Evolutionary conservation across 2,888 invertebrate genomes (phyloP), one percentile per base, ranked within the genome.

Genomic region (Nymphalis polychloros): DNA sequence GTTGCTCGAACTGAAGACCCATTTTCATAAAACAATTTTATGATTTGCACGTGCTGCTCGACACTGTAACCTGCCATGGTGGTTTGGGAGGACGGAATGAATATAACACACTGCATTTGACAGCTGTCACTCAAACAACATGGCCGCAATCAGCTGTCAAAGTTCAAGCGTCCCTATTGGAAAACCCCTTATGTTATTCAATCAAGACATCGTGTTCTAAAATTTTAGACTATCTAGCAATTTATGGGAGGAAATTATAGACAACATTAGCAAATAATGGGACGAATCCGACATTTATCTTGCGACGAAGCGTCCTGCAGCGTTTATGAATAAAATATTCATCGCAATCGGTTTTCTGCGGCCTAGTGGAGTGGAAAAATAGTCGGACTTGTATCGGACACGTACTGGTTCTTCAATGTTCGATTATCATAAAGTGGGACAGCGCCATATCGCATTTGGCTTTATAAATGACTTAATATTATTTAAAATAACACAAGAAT

Each of bases 221-320:
- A 35, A 55, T 55, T 31, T 53, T 23, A 50, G 50, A 10, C 23
- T 23, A 31, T 55, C 55, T 31, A 31, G 31, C 31, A 31, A 55
- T 55, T 55, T 27, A 55, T 55, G 31, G 55, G 31, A 27, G 31
- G 17, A 17, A 8, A 27, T 23, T 52, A 55, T 17, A 31, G 55
- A 55, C 53, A 7, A n/a, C n/a, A 55, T 55, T 55, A 55, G 55
- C 55, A 55, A 55, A 55, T 55, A 55, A 55, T 55, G 31, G 55
- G 55, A 31, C 55, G 17, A 35, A n/a, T 55, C 7, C 16, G 16
- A 55, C 55, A 20, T 55, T 55, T 31, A 55, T 55, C 31, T 31
- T 17, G 31, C 49, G 3, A 8, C 49, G n/a, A 19, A 19, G 27
- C 27, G 31, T 55, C 17, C 55, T 31, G 55, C n/a, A 17, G 49